phyloP scores from a whole-genome alignment of 2,113 vertebrate genomes.

The Amia ocellicauda region DNA sequence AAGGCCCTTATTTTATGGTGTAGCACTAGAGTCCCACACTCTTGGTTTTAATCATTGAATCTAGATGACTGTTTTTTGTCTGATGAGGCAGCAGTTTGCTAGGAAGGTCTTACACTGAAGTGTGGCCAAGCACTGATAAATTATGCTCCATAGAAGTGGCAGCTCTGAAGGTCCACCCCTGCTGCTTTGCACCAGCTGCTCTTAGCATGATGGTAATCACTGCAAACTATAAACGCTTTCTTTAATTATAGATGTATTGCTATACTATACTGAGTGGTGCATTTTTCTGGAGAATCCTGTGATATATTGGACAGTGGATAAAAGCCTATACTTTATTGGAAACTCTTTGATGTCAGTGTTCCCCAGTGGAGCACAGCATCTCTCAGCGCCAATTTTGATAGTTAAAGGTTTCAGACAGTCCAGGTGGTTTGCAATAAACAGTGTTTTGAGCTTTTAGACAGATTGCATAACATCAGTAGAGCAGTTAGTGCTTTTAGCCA shows the following conservation, averaged over 20 bases:
- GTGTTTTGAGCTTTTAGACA: constrained; percentile 17
- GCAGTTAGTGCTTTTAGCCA: constrained; percentile 14
- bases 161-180: not conserved
- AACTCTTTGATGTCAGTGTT: constrained; percentile 58
- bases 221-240: not conserved
- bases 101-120: not conserved
- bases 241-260: not conserved
- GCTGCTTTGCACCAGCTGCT: not conserved
- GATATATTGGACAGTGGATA: constrained; percentile 18
- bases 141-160: not conserved
- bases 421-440: constrained; percentile 16
- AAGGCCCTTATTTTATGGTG: no score
- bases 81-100: not conserved
- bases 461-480: constrained; percentile 1
- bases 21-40: no score
- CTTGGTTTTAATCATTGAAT: not conserved
- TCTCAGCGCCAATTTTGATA: constrained; percentile 46
- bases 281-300: not conserved
- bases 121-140: not conserved
- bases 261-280: not conserved
- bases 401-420: constrained; percentile 4
- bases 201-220: not conserved
- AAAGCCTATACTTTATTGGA: constrained; percentile 45
- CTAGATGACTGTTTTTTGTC: not conserved
- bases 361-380: constrained; percentile 40